Percentiles rank a stretch among this genome's conserved stretches.
phyloP scores from a whole-genome alignment of 35 echinoderm and acorn worm species.

The Eucidaris tribuloides region DNA sequence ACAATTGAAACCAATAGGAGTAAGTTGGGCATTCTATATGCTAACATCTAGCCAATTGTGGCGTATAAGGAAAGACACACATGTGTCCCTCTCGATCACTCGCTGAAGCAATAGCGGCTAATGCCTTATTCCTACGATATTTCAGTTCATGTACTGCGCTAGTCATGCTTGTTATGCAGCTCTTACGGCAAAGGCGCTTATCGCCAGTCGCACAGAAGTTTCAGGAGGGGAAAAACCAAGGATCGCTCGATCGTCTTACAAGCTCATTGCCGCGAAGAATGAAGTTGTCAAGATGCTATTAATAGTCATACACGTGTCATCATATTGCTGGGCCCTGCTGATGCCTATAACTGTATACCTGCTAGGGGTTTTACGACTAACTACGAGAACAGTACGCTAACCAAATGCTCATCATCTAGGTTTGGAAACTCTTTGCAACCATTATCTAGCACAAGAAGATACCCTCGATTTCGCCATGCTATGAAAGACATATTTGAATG shows the following conservation, averaged over 20 bases:
- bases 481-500: background rate
- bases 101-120: background rate
- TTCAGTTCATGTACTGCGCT: slow-evolving; percentile 15
- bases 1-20: background rate
- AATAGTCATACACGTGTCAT: slow-evolving; percentile 22
- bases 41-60: background rate
- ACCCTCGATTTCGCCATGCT: background rate
- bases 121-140: background rate
- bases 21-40: background rate
- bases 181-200: background rate
- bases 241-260: background rate
- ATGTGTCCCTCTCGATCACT: background rate
- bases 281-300: slow-evolving; percentile 17
- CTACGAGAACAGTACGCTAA: background rate
- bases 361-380: background rate
- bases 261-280: background rate
- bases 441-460: background rate
- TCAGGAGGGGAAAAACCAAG: background rate
- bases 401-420: background rate
- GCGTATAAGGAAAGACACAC: background rate
- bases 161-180: slow-evolving; percentile 16
- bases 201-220: background rate
- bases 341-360: slow-evolving; percentile 3
- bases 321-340: slow-evolving; percentile 3
- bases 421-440: background rate